These are phyloP conservation scores for Chrysemys picta DNA, from an alignment of 2,113 vertebrate species.

Conservation along the genomic window DNA sequence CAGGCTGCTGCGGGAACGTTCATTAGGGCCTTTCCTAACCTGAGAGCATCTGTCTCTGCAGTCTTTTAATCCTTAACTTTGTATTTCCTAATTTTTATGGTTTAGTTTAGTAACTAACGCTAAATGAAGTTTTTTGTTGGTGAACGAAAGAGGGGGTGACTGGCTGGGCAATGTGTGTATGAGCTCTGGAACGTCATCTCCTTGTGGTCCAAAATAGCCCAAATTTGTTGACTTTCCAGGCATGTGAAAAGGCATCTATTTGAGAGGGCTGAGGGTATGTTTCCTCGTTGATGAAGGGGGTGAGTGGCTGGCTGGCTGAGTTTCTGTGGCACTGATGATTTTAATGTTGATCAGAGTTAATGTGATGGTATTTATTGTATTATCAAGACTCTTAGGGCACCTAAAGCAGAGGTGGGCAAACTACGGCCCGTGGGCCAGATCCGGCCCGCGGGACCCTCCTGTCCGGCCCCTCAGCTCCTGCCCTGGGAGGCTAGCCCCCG, in stretches of 20 bases:
- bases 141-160: background rate
- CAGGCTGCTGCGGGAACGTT: background rate
- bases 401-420: background rate
- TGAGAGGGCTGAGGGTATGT: background rate
- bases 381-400: background rate
- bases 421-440: too few species aligned
- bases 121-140: background rate
- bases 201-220: background rate
- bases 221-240: background rate
- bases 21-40: background rate
- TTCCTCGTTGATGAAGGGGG: background rate
- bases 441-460: too few species aligned
- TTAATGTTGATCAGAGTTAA: background rate
- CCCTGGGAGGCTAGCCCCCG: too few species aligned
- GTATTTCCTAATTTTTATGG: background rate
- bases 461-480: too few species aligned
- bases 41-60: background rate
- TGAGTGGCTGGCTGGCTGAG: background rate
- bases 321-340: background rate
- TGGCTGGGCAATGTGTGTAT: background rate
- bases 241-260: background rate
- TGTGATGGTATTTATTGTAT: background rate
- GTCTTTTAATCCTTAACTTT: background rate
- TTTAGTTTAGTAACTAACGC: background rate
- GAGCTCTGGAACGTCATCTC: background rate